Evolutionary conservation across 2,113 vertebrate genomes (phyloP).

Genomic region (Anguilla japonica): DNA sequence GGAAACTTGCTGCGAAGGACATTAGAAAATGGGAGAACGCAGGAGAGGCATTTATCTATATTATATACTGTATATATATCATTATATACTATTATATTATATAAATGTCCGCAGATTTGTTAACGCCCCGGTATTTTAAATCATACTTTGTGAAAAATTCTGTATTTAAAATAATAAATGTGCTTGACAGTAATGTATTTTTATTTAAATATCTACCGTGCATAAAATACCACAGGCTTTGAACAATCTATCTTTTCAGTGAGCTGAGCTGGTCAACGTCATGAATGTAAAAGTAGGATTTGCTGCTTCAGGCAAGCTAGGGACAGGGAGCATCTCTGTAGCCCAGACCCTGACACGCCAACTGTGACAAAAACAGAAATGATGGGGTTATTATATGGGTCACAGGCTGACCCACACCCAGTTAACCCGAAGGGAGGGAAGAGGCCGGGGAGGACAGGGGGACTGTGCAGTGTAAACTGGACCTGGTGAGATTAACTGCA

Average conservation of each 20-base stretch:
- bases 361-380: not conserved
- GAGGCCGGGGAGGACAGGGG: slow-evolving; percentile 43
- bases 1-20: slow-evolving; percentile 3
- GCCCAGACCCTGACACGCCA: slow-evolving; percentile 33
- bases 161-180: slow-evolving; percentile 12
- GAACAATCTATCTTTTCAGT: slow-evolving; percentile 6
- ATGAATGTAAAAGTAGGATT: slow-evolving; percentile 51
- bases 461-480: slow-evolving; percentile 21
- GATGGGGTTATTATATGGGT: slow-evolving; percentile 39
- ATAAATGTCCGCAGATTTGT: not conserved
- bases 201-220: not conserved
- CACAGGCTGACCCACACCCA: slow-evolving; percentile 51
- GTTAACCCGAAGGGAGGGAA: slow-evolving; percentile 57
- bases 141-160: slow-evolving; percentile 27
- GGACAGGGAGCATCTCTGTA: slow-evolving; percentile 32
- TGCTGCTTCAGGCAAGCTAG: slow-evolving; percentile 19
- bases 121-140: slow-evolving; percentile 8
- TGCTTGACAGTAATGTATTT: not conserved
- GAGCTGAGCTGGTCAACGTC: slow-evolving; percentile 43
- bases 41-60: not conserved
- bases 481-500: not conserved
- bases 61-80: not conserved
- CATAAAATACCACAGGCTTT: slow-evolving; percentile 16
- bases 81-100: slow-evolving; percentile 11
- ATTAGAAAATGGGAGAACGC: not conserved